These are phyloP conservation scores for Drosophila nannoptera DNA, from an alignment of 1,140 invertebrate genomes.

Conservation along the genomic window DNA sequence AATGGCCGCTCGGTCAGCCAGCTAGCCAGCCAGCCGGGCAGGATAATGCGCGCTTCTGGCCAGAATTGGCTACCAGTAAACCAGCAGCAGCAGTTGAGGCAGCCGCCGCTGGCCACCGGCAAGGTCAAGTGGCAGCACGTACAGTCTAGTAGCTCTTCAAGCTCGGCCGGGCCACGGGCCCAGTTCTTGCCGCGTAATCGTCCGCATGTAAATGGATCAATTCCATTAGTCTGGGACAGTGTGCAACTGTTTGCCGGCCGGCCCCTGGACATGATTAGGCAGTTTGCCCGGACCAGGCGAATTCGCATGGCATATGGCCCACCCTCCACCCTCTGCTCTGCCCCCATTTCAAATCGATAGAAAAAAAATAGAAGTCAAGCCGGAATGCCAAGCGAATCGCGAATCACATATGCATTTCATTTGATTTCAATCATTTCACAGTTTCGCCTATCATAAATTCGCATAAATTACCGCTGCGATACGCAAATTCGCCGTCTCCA, in stretches of 20 bases:
- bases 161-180: not conserved
- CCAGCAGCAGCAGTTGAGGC: conserved; percentile 28
- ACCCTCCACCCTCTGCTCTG: conserved; percentile 3
- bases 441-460: conserved; percentile 67
- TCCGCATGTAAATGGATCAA: conserved; percentile 44
- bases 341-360: conserved; percentile 1
- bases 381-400: conserved; percentile 15
- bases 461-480: conserved; percentile 66
- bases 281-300: conserved; percentile 14
- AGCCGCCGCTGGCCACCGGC: conserved; percentile 38
- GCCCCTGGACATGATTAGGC: conserved; percentile 35
- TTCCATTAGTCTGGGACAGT: conserved; percentile 26
- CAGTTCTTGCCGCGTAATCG: conserved; percentile 29
- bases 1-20: conserved; percentile 30
- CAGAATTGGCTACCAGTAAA: conserved; percentile 22
- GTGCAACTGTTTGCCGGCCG: conserved; percentile 34
- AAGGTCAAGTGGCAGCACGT: conserved; percentile 44
- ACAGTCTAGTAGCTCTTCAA: conserved; percentile 26
- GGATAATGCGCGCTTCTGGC: conserved; percentile 34
- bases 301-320: conserved; percentile 12
- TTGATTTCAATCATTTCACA: conserved; percentile 44
- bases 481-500: conserved; percentile 62
- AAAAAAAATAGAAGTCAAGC: conserved; percentile 21
- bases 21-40: conserved; percentile 20
- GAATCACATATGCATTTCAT: conserved; percentile 32